Evolutionary conservation across 1,140 invertebrate species (phyloP).

Genomic region (Telenomus remus): DNA sequence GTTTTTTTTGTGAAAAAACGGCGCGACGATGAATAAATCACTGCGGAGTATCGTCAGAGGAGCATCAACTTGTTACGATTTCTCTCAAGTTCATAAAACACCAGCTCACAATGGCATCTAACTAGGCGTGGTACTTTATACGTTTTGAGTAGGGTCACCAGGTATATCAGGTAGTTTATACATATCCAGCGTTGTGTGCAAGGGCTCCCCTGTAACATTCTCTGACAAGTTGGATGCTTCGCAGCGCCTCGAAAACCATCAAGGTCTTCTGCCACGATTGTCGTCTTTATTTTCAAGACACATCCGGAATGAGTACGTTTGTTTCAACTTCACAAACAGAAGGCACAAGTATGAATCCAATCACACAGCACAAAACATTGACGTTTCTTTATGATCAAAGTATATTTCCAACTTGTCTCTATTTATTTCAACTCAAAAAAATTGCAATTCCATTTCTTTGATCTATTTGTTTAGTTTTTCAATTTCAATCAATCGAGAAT

Average conservation of each 20-base stretch:
- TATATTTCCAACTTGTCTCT: not conserved
- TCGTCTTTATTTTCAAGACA: slow-evolving; percentile 46
- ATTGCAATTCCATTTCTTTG: not conserved
- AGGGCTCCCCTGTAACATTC: slow-evolving; percentile 43
- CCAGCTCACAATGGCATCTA: slow-evolving; percentile 48
- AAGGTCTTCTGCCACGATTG: slow-evolving; percentile 51
- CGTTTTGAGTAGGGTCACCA: slow-evolving; percentile 56
- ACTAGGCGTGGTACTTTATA: slow-evolving; percentile 58
- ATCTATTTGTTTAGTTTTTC: not conserved
- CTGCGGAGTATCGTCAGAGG: slow-evolving; percentile 9
- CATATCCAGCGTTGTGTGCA: slow-evolving; percentile 30
- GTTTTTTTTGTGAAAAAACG: slow-evolving; percentile 22
- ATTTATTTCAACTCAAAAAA: not conserved
- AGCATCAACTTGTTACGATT: slow-evolving; percentile 52
- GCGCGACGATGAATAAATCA: slow-evolving; percentile 27
- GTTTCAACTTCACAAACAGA: slow-evolving; percentile 14
- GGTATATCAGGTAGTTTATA: slow-evolving; percentile 57
- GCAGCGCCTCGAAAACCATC: slow-evolving; percentile 40
- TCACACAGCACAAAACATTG: not conserved
- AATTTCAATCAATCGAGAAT: no score
- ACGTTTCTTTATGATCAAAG: not conserved
- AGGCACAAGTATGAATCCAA: not conserved
- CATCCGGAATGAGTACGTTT: slow-evolving; percentile 32
- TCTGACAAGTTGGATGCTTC: slow-evolving; percentile 50
- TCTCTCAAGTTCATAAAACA: slow-evolving; percentile 51